Percentiles rank a stretch among this genome's conserved stretches.
phyloP scores from a whole-genome alignment of 1,140 invertebrate species.

The Drosophila orena region DNA sequence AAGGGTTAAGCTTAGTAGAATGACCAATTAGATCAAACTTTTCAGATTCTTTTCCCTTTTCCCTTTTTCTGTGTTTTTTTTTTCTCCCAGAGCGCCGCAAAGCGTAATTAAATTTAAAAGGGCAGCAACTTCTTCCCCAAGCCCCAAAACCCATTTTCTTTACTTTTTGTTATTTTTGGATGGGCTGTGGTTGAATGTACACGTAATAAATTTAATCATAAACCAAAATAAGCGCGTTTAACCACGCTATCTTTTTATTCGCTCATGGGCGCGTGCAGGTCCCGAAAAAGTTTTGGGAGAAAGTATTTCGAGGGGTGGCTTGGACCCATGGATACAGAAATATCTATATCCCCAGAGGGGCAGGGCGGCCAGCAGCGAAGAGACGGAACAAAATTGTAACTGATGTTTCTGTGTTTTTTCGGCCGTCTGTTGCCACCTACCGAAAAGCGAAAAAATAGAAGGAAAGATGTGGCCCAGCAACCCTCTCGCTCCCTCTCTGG shows the following conservation, averaged over 20 bases:
- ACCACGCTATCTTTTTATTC: conserved; percentile 79
- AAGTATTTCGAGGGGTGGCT: conserved; percentile 1
- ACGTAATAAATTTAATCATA: conserved; percentile 83
- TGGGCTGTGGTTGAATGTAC: conserved; percentile 70
- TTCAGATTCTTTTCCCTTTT: conserved; percentile 39
- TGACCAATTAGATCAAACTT: conserved; percentile 76
- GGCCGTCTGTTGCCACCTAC: conserved; percentile 46
- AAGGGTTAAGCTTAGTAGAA: conserved; percentile 76
- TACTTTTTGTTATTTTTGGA: conserved; percentile 34
- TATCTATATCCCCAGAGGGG: conserved; percentile 13
- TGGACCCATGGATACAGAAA: conserved; percentile 37
- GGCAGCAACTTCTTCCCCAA: conserved; percentile 23
- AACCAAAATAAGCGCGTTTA: conserved; percentile 82
- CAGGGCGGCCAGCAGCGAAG: conserved; percentile 6
- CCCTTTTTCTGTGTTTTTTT: neutral
- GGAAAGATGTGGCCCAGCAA: neutral
- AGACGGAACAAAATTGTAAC: conserved; percentile 76
- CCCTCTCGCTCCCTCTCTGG: conserved; percentile 23
- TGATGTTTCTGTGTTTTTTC: conserved; percentile 78
- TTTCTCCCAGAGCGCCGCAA: neutral
- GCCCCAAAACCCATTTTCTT: conserved; percentile 12
- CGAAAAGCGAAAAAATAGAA: neutral
- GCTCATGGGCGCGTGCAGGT: conserved; percentile 46
- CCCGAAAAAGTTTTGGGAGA: conserved; percentile 18
- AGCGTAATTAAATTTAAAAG: conserved; percentile 70